Percentiles rank a stretch among this genome's conserved stretches.
Conservation (phyloP, 1,140 invertebrate genomes). For the Theocolax elegans region DNA sequence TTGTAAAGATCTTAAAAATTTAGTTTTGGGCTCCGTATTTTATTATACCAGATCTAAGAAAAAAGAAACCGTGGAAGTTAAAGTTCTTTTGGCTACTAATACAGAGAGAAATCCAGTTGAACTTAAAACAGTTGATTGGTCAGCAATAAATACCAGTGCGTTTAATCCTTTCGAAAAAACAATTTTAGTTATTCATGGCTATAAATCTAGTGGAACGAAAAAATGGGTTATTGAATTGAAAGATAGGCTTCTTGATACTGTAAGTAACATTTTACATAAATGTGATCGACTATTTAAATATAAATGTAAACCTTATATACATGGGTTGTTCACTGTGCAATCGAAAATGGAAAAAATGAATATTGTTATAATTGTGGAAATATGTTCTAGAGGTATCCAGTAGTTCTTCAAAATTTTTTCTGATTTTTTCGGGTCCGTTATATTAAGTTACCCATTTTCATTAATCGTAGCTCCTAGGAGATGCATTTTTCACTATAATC, state of each 20-base stretch:
- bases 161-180: constrained; percentile 27
- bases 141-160: not conserved
- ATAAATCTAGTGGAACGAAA: constrained; percentile 16
- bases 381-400: too few relatives aligned
- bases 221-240: constrained; percentile 27
- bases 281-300: too few relatives aligned
- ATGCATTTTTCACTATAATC: too few relatives aligned
- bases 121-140: not conserved
- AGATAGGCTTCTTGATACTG: constrained; percentile 19
- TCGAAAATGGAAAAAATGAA: too few relatives aligned
- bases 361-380: too few relatives aligned
- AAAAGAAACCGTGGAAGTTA: not conserved
- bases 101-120: not conserved
- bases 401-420: too few relatives aligned
- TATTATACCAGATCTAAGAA: not conserved
- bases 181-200: constrained; percentile 30
- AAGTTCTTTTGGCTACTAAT: constrained; percentile 8
- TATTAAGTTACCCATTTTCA: too few relatives aligned
- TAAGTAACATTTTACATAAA: constrained; percentile 15
- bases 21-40: constrained; percentile 2
- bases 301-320: too few relatives aligned
- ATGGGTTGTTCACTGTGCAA: too few relatives aligned
- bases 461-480: too few relatives aligned
- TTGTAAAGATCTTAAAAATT: constrained; percentile 16
- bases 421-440: too few relatives aligned